Percentiles rank a stretch among this genome's conserved stretches.
Conservation (phyloP, 2,113 vertebrate genomes). For the Periophthalmodon schlosseri region DNA sequence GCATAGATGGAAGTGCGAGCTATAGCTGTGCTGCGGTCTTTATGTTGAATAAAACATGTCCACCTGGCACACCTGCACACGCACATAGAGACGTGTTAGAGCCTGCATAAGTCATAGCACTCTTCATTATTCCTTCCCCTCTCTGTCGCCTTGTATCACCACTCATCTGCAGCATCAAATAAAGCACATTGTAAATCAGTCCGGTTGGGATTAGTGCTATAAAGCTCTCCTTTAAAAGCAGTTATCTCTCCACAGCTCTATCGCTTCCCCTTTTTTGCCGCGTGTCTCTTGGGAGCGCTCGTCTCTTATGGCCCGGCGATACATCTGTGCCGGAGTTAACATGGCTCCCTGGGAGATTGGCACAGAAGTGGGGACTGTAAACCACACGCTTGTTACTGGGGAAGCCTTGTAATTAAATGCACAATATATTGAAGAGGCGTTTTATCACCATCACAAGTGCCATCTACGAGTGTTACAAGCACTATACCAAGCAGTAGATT, state of each 20-base stretch:
- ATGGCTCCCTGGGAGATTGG: conserved; percentile 46
- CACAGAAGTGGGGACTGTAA: conserved; percentile 18
- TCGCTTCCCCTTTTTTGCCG: conserved; percentile 8
- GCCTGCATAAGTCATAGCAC: conserved; percentile 66
- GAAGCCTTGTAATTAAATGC: conserved; percentile 42
- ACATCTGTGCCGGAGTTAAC: conserved; percentile 49
- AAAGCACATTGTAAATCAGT: conserved; percentile 40
- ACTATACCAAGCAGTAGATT: background rate
- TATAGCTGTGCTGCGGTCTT: conserved; percentile 39
- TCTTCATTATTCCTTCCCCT: conserved; percentile 46
- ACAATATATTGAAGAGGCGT: background rate
- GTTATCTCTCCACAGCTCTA: conserved; percentile 32
- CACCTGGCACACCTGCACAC: conserved; percentile 58
- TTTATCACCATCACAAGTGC: background rate
- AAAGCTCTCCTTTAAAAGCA: conserved; percentile 37
- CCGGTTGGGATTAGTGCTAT: conserved; percentile 41
- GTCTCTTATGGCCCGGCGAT: conserved; percentile 28
- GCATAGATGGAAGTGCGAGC: conserved; percentile 7
- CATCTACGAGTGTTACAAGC: background rate
- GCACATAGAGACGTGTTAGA: conserved; percentile 46
- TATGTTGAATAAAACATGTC: conserved; percentile 66
- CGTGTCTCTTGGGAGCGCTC: conserved; percentile 45
- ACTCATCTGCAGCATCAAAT: conserved; percentile 27
- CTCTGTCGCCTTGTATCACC: conserved; percentile 21
- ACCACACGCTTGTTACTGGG: conserved; percentile 43